These are phyloP conservation scores for Columba livia DNA, from an alignment of 2,113 vertebrate species.

Conservation along the genomic window DNA sequence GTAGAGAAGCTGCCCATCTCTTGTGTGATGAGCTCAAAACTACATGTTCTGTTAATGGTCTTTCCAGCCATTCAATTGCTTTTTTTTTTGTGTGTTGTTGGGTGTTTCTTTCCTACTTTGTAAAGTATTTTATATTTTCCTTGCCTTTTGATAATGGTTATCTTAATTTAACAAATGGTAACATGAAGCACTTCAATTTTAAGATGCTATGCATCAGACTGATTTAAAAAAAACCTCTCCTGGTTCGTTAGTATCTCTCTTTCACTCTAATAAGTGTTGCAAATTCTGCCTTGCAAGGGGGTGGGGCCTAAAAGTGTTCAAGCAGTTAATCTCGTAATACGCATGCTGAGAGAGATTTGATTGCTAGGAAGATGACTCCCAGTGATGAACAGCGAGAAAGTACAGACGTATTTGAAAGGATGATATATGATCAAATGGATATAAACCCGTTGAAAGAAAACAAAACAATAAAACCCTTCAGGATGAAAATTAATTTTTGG, in stretches of 20 bases:
- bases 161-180: neutral
- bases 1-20: neutral
- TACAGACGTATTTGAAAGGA: neutral
- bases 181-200: neutral
- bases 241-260: neutral
- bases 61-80: neutral
- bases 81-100: neutral
- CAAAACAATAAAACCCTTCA: neutral
- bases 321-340: neutral
- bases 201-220: neutral
- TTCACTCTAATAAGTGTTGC: neutral
- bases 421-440: neutral
- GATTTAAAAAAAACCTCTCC: neutral
- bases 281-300: neutral
- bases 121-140: neutral
- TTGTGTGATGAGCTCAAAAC: neutral
- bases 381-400: neutral
- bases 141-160: neutral
- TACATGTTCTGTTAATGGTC: fast-evolving
- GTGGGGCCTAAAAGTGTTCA: neutral
- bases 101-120: neutral
- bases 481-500: neutral
- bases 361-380: neutral
- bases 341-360: neutral
- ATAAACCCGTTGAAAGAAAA: neutral